These are phyloP conservation scores for Philotrypesis tridentata DNA, from an alignment of 1,140 invertebrate species.

Conservation along the genomic window DNA sequence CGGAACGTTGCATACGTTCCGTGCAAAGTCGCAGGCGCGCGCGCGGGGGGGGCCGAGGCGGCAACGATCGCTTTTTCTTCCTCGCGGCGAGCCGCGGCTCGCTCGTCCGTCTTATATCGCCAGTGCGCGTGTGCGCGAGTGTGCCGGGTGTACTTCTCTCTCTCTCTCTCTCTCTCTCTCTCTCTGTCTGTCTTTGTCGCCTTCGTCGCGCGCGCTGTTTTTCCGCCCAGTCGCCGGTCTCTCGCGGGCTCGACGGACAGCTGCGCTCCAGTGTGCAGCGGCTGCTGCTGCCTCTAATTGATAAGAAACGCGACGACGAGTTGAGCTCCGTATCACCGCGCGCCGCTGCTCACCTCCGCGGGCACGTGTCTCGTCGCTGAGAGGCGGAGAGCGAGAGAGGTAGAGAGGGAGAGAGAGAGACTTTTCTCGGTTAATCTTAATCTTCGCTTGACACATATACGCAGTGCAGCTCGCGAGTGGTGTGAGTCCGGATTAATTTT, in stretches of 20 bases:
- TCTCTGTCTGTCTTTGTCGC: constrained; percentile 14
- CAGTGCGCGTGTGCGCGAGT: neutral
- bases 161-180: neutral
- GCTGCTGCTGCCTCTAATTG: neutral
- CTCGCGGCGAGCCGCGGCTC: neutral
- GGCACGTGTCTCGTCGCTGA: neutral
- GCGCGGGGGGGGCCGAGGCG: no score
- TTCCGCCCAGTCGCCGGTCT: constrained; percentile 48
- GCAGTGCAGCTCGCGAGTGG: neutral
- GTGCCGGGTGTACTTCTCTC: neutral
- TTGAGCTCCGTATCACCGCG: neutral
- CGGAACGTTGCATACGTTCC: no score
- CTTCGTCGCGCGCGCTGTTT: neutral
- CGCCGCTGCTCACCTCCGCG: neutral
- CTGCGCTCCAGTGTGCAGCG: neutral
- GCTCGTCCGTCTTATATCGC: neutral
- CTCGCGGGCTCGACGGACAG: constrained; percentile 30
- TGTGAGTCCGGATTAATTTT: neutral
- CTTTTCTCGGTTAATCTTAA: neutral
- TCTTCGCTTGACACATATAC: neutral
- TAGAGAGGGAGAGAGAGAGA: neutral
- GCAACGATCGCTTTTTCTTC: neutral
- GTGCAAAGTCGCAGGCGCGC: neutral
- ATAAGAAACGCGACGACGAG: constrained; percentile 2
- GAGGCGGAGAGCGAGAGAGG: neutral